Evolutionary conservation across 2,888 invertebrate species (phyloP).

Genomic region (Conomelus anceps): DNA sequence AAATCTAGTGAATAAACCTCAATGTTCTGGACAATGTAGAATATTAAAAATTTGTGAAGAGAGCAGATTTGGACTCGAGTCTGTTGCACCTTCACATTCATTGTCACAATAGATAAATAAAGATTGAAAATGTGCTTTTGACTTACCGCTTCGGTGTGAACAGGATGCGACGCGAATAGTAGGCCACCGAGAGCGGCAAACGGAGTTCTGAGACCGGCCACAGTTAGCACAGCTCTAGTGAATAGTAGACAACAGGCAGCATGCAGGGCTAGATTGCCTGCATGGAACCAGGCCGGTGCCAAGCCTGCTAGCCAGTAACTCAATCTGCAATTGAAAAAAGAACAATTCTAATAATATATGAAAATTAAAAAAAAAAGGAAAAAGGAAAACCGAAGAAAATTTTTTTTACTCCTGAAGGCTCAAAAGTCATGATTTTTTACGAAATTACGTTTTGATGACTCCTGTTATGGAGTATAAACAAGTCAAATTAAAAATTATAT

Average conservation of each 20-base stretch:
- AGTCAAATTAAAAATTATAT: too few species aligned
- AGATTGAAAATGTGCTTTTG: neutral
- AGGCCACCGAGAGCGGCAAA: slow-evolving; percentile 66
- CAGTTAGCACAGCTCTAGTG: slow-evolving; percentile 57
- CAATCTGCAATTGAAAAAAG: slow-evolving; percentile 52
- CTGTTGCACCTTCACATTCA: too few species aligned
- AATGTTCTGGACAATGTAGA: too few species aligned
- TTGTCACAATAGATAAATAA: too few species aligned
- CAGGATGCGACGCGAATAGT: slow-evolving; percentile 77
- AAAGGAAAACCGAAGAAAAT: too few species aligned
- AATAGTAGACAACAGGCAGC: slow-evolving; percentile 65
- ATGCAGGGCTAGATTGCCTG: slow-evolving; percentile 69
- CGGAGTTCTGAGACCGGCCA: slow-evolving; percentile 59
- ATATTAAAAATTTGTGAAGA: too few species aligned
- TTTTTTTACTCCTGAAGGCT: too few species aligned
- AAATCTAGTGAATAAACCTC: too few species aligned
- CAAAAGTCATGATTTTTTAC: too few species aligned
- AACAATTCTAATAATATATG: neutral
- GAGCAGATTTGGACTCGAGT: too few species aligned
- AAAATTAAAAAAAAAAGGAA: neutral
- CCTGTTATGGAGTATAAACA: too few species aligned
- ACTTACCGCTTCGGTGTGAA: slow-evolving; percentile 86
- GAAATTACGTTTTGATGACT: too few species aligned
- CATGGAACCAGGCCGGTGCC: slow-evolving; percentile 70
- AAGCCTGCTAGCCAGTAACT: slow-evolving; percentile 67